Base-by-base conservation (phyloP, 2,113 vertebrate genomes). In the Stigmatopora argus region DNA sequence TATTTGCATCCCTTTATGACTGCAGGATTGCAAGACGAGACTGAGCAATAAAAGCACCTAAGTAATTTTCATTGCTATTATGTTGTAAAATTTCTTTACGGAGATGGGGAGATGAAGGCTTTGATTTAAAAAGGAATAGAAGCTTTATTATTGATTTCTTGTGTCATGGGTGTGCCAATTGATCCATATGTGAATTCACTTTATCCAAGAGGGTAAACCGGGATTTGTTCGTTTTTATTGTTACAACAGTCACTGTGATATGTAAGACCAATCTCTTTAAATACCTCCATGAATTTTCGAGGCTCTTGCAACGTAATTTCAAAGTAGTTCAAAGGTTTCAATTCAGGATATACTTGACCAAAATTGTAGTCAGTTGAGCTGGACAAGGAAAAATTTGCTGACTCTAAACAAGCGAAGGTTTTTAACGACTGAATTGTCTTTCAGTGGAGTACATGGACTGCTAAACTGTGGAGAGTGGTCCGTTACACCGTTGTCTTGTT, bases 41-140 rank as follows among this genome's bases (percentile, higher is more conserved):
- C 26, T 18, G 64, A 58, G 62, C 45, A 5, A 44, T 60, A 58
- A 64, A 14, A 62, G 59, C 23, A 48, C 56, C 64, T 35, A 23
- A 21, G 47, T 72, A 34, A 13, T 57, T 65, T 61, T 71, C 45
- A 64, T 38, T 53, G 55, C 57, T 56, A 34, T 65, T 73, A 61
- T 31, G 4, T 19, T 69, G 21, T 48, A 21, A 66, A 66, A 67
- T n/a, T 45, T 74, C 65, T 55, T 26, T 63, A 6, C 48, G 11
- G 31, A 45, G n/a, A 66, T 56, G 19, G 67, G 55, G 19, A 55
- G 66, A 67, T 65, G 35, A 17, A 56, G 0, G 4, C 71, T 71
- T 62, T 65, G 49, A 72, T 69, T 68, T 71, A 13, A 69, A 62
- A 72, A 8, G 9, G 38, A 41, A 41, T 41, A 41, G 38, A 41